phyloP scores from a whole-genome alignment of 2,797 vertebrate species.

The Aplochiton taeniatus region DNA sequence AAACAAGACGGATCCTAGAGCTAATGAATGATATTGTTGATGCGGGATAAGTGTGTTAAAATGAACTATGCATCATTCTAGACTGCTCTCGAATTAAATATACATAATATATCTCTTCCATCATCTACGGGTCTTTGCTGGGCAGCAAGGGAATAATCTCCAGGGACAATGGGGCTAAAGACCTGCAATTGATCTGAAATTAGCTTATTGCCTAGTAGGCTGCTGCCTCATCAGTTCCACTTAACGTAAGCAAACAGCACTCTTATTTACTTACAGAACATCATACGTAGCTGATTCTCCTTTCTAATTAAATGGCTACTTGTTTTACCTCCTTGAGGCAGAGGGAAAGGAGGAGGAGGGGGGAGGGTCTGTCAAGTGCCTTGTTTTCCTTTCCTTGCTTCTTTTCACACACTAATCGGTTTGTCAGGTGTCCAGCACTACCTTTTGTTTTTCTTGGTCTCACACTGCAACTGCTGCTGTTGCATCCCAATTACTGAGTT shows the following conservation, averaged over 20 bases:
- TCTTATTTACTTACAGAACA: constrained; percentile 45
- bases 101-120: neutral
- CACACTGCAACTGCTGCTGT: constrained; percentile 20
- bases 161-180: constrained; percentile 20
- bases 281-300: constrained; percentile 53
- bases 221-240: constrained; percentile 36
- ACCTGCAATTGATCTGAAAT: constrained; percentile 36
- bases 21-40: constrained; percentile 17
- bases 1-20: constrained; percentile 12
- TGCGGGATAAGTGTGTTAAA: constrained; percentile 27
- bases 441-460: constrained; percentile 22
- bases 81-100: constrained; percentile 48
- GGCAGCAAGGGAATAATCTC: constrained; percentile 28
- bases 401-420: constrained; percentile 34
- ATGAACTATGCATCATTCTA: constrained; percentile 54
- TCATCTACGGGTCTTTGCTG: constrained; percentile 13
- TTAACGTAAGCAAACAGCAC: constrained; percentile 27
- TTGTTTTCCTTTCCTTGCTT: constrained; percentile 25
- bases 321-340: constrained; percentile 54
- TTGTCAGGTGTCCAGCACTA: constrained; percentile 17
- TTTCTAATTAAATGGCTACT: constrained; percentile 65
- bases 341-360: constrained; percentile 12
- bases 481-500: constrained; percentile 23
- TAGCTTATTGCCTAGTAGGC: constrained; percentile 14
- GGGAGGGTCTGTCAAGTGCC: neutral